Base-by-base conservation (phyloP, 2,888 invertebrate species). In the Rotaria magnacalcarata region DNA sequence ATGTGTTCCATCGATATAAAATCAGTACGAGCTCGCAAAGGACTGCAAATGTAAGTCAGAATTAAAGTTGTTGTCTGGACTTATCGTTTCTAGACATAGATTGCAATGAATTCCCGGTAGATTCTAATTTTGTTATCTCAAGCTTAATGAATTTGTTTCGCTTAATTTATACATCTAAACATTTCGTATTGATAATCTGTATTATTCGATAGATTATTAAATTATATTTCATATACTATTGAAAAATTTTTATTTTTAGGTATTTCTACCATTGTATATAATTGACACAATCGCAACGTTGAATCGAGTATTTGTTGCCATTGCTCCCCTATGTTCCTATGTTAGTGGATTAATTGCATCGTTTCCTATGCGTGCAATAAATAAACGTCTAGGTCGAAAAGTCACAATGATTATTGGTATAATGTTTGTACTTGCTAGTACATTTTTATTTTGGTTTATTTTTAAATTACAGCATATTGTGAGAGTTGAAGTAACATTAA, bases 311-410 rank as follows among this genome's bases (percentile, higher is more conserved):
- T 92, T 90, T 87, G 92, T 93, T 74, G 96, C 96, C 24, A 93
- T 94, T 52, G 93, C 96, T 52, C 96, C 96, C 0, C 92, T 96
- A 86, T 93, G 94, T 24, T 94, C 96, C 92, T 96, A 94, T 90
- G 90, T 95, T 6, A 94, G 95, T 87, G 95, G 96, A 88, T 94
- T 96, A 88, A 89, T 93, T 4, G 94, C 94, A 0, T 95, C 96
- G 0, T 90, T 95, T 88, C 90, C 93, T 0, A 94, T 95, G 88
- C 94, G 94, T 89, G 92, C 92, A 47, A 90, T 95, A 85, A 95
- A 95, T 88, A 92, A 93, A 87, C 90, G 90, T 87, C 90, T 93
- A 43, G 94, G 94, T 16, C 74, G 54, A 24, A 85, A 85, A 74
- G 58, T 84, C 5, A 50, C 85, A 43, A 80, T 80, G 80, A n/a